Evolutionary conservation across 2,888 invertebrate genomes (phyloP), one percentile per base, ranked within the genome.

Genomic region (Neelides folsomi): DNA sequence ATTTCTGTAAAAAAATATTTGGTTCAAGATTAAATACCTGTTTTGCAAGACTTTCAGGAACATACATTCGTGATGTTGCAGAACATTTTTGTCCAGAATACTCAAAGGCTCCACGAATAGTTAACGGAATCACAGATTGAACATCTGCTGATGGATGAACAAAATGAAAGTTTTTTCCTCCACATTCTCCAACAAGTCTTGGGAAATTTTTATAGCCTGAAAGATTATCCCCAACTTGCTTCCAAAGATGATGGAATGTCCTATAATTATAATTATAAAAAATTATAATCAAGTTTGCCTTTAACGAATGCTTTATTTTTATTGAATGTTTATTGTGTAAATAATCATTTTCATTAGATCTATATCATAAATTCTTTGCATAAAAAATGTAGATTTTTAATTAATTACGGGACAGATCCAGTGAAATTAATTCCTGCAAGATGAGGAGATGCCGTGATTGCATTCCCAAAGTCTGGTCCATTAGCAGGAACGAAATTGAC

Each of bases 161-260:
- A 67, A 98, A 93, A 71, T 99, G 98, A 71, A 86, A 98, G 73
- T 98, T 99, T 72, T 99, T 99, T 27, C 98, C 98, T 49, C 98
- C 98, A 71, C 95, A 97, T 74, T 98, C 98, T 55, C 88, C 85
- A 66, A 95, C 84, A 50, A 99, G 73, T 60, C 94, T 79, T 0
- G 98, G 98, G 71, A 92, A 98, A 68, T 88, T 89, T 41, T 72
- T 76, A 70, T 94, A 98, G 2, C 71, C 78, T 63, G 79, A 76
- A 41, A 98, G 77, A 68, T 95, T 95, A 58, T 85, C 75, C 15
- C 88, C 94, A 34, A 95, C 90, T 70, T 87, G 85, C 64, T 81
- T 80, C 95, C 95, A 98, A 43, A 98, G 71, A 65, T 84, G 80
- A 68, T 86, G 85, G 71, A 95, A 95, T 19, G 94, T 95, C 54